Percentiles rank a stretch among this genome's conserved stretches.
phyloP scores from a whole-genome alignment of 2,797 vertebrate genomes.

The Chaenodraco wilsoni region DNA sequence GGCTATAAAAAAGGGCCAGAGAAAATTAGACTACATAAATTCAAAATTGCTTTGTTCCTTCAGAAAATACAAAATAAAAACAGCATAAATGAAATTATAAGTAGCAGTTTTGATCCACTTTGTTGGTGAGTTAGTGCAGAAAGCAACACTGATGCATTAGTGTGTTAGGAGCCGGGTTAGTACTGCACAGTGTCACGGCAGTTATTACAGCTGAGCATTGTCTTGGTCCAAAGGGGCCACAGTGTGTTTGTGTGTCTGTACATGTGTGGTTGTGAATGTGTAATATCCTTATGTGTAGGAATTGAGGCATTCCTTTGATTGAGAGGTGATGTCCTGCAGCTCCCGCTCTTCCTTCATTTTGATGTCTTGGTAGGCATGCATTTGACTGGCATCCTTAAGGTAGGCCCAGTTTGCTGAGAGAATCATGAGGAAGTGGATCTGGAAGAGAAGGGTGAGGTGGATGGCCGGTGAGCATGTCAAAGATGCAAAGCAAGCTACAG shows the following conservation, averaged over 20 bases:
- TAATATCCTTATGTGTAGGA: conserved; percentile 93
- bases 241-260: conserved; percentile 52
- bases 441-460: conserved; percentile 99
- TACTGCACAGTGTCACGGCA: conserved; percentile 84
- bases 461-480: conserved; percentile 96
- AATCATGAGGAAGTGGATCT: conserved; percentile 99
- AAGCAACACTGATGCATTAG: conserved; percentile 87
- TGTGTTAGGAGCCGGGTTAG: conserved; percentile 90
- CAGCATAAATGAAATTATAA: conserved; percentile 44
- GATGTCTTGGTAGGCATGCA: conserved; percentile 99
- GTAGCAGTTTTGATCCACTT: conserved; percentile 73
- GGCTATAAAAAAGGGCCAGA: conserved; percentile 43
- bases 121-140: conserved; percentile 84
- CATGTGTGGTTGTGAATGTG: conserved; percentile 17
- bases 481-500: conserved; percentile 93
- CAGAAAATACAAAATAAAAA: conserved; percentile 37
- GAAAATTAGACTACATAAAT: conserved; percentile 38
- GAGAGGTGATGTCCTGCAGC: conserved; percentile 98
- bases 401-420: conserved; percentile 99
- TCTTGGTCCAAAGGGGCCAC: conserved; percentile 83
- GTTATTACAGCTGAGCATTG: conserved; percentile 85
- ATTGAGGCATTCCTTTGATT: conserved; percentile 99
- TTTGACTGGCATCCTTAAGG: conserved; percentile 99
- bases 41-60: conserved; percentile 21
- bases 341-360: conserved; percentile 99